Percentiles rank a stretch among this genome's conserved stretches.
These are phyloP conservation scores for Diaprepes abbreviatus DNA, from an alignment of 2,888 invertebrate genomes.

Conservation along the genomic window DNA sequence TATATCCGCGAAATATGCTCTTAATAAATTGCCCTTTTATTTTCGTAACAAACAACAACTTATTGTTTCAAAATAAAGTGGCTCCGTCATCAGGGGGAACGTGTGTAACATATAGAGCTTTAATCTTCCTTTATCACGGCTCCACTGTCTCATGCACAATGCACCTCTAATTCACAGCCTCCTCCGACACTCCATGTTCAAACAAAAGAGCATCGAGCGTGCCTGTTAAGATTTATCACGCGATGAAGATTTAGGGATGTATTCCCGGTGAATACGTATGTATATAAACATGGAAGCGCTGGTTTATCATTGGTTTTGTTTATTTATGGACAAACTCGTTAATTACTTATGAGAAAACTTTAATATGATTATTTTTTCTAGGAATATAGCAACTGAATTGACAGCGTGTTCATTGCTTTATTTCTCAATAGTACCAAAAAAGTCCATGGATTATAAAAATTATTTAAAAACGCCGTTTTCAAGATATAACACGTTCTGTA, in stretches of 20 bases:
- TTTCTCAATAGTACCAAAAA: no score
- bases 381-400: no score
- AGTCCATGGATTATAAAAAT: no score
- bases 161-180: constrained; percentile 39
- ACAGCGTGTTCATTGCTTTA: no score
- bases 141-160: constrained; percentile 30
- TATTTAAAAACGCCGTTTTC: no score
- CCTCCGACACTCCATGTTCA: constrained; percentile 28
- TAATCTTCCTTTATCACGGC: constrained; percentile 41
- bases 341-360: no score
- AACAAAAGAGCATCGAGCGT: constrained; percentile 42
- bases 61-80: constrained; percentile 38
- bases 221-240: constrained; percentile 37
- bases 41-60: constrained; percentile 20
- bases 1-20: neutral
- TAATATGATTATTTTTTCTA: no score
- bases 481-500: no score
- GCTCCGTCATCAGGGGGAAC: constrained; percentile 19
- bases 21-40: constrained; percentile 26
- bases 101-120: constrained; percentile 39
- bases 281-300: no score
- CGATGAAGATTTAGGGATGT: constrained; percentile 37
- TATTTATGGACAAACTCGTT: no score
- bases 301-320: no score
- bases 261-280: no score